phyloP scores from a whole-genome alignment of 2,888 invertebrate species.

The Tipula confusa region DNA sequence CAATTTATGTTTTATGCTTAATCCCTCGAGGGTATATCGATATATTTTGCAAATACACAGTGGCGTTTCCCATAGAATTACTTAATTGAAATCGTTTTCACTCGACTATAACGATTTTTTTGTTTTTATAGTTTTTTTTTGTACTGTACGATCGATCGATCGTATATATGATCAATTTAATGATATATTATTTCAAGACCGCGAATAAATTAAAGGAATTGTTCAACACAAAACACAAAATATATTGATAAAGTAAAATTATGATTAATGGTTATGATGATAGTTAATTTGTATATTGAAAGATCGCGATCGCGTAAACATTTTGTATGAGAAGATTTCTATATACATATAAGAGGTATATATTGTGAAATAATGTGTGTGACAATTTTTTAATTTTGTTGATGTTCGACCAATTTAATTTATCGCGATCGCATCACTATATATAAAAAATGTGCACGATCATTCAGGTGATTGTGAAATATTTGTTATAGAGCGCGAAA shows the following conservation, averaged over 20 bases:
- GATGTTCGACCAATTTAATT: neutral
- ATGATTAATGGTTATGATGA: constrained; percentile 28
- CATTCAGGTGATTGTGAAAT: neutral
- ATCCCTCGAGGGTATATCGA: neutral
- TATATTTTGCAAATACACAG: neutral
- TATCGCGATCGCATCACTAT: neutral
- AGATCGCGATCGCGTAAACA: neutral
- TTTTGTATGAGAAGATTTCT: neutral
- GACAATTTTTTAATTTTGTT: neutral
- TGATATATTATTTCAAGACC: neutral
- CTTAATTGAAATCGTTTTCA: constrained; percentile 25
- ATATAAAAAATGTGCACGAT: neutral
- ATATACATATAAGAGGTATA: too few species aligned
- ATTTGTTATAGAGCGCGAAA: neutral
- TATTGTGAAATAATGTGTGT: neutral
- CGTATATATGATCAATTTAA: constrained; percentile 5
- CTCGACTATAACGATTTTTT: neutral
- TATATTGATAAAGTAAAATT: constrained; percentile 27
- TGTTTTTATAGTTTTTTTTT: neutral
- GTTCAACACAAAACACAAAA: neutral
- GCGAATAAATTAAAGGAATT: constrained; percentile 20
- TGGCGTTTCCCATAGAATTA: constrained; percentile 15
- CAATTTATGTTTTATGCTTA: neutral
- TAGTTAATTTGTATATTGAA: constrained; percentile 20
- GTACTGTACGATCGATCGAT: neutral